phyloP scores from a whole-genome alignment of 2,113 vertebrate species.

The Cololabis saira region DNA sequence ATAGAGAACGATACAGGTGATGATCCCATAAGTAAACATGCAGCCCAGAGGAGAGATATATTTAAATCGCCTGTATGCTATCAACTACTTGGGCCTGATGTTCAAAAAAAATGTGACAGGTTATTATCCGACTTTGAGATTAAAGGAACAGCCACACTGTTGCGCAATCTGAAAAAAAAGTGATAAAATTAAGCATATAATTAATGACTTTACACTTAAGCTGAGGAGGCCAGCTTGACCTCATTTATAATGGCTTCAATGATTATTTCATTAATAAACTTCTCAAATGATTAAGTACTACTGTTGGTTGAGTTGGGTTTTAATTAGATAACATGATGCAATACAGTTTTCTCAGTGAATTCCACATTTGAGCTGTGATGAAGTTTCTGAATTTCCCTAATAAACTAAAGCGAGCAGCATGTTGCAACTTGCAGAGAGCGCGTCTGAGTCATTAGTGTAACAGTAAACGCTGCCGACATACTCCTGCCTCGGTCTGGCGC shows the following conservation, averaged over 20 bases:
- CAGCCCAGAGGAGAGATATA: not conserved
- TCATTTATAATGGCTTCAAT: conserved; percentile 42
- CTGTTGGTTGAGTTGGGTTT: not conserved
- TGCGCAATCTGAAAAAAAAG: conserved; percentile 34
- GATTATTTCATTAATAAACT: conserved; percentile 47
- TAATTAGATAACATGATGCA: conserved; percentile 9
- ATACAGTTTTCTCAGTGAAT: conserved; percentile 4
- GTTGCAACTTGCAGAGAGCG: conserved; percentile 55
- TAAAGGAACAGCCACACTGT: conserved; percentile 10
- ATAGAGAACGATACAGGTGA: not conserved
- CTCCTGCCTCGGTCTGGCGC: conserved; percentile 29
- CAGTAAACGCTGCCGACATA: conserved; percentile 67
- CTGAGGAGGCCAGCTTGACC: conserved; percentile 27
- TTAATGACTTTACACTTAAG: conserved; percentile 50
- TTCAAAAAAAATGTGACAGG: conserved; percentile 26
- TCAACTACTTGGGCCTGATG: not conserved
- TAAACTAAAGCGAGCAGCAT: conserved; percentile 50
- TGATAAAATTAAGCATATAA: conserved; percentile 41
- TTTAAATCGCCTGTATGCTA: not conserved
- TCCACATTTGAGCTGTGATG: conserved; percentile 40
- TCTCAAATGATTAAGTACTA: conserved; percentile 23
- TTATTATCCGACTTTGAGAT: conserved; percentile 28
- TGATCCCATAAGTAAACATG: conserved; percentile 3
- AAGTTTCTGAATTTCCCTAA: conserved; percentile 38
- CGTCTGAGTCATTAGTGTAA: conserved; percentile 64